A percentile compares a stretch with the other conserved stretches of the same genome.
Conservation (phyloP, 2,888 invertebrate species). For the Galeopsomyia nigrocyanea region DNA sequence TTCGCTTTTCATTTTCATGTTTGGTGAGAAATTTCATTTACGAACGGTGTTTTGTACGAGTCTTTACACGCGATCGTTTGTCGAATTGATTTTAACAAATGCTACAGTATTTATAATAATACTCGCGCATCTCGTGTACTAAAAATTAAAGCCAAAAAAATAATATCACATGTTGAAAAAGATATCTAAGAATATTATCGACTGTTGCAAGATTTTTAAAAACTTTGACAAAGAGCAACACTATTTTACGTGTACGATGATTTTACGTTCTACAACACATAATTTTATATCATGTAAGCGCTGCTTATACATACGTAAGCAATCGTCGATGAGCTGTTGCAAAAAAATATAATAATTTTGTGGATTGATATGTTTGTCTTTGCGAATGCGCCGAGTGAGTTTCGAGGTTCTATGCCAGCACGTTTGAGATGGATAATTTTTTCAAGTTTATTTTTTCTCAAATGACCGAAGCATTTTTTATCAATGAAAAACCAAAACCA, state of each 20-base stretch:
- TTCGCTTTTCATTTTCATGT: not conserved
- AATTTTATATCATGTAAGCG: constrained; percentile 35
- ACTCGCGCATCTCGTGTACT: constrained; percentile 46
- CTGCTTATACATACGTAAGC: constrained; percentile 26
- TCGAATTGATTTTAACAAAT: constrained; percentile 26
- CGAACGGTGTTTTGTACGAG: constrained; percentile 27
- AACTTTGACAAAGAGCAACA: constrained; percentile 51
- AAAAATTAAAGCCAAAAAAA: constrained; percentile 54
- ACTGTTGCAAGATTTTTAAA: constrained; percentile 62
- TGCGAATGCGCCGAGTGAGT: constrained; percentile 49
- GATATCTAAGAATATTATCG: constrained; percentile 63
- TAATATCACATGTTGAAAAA: constrained; percentile 64
- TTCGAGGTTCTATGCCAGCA: constrained; percentile 34
- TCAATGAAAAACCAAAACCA: not conserved
- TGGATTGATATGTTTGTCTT: constrained; percentile 38
- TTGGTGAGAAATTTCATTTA: constrained; percentile 13
- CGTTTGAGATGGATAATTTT: constrained; percentile 27
- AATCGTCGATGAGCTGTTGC: constrained; percentile 20
- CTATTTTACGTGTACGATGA: constrained; percentile 30
- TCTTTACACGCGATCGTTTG: constrained; percentile 15
- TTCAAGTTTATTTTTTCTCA: constrained; percentile 23
- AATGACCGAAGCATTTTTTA: constrained; percentile 21
- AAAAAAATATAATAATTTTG: constrained; percentile 52
- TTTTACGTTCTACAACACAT: constrained; percentile 37
- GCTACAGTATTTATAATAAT: constrained; percentile 40